These are phyloP conservation scores for Intellagama lesueurii DNA, from an alignment of 2,797 vertebrate genomes.

Conservation along the genomic window DNA sequence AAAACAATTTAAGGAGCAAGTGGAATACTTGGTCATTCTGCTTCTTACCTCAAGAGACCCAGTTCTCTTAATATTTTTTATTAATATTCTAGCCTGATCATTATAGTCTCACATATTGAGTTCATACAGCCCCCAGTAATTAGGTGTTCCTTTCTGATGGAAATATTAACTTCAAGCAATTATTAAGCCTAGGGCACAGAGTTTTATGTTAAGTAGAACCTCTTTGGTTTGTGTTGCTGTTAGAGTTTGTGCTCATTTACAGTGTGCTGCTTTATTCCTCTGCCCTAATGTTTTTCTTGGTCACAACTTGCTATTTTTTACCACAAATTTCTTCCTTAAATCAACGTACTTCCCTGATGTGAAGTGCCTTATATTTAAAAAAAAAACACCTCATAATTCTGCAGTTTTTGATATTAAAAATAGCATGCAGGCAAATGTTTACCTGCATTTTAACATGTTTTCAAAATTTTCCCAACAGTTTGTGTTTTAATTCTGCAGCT, in stretches of 20 bases:
- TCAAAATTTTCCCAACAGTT: slow-evolving; percentile 39
- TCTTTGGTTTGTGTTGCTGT: slow-evolving; percentile 41
- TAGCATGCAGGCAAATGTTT: slow-evolving; percentile 67
- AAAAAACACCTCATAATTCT: slow-evolving; percentile 59
- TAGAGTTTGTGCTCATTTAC: slow-evolving; percentile 51
- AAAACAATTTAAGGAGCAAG: background rate
- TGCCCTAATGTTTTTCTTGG: slow-evolving; percentile 41
- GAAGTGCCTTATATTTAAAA: slow-evolving; percentile 48
- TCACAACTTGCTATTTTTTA: slow-evolving; percentile 71
- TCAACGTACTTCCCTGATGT: slow-evolving; percentile 57
- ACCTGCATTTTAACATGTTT: slow-evolving; percentile 60
- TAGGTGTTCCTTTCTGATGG: background rate
- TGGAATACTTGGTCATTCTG: background rate
- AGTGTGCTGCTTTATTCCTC: slow-evolving; percentile 60
- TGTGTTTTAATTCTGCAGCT: slow-evolving; percentile 58
- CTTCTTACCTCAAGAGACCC: slow-evolving; percentile 45
- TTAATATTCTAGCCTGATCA: background rate
- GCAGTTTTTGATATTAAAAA: slow-evolving; percentile 62
- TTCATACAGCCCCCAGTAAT: background rate
- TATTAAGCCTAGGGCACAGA: slow-evolving; percentile 1
- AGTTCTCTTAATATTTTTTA: slow-evolving; percentile 3
- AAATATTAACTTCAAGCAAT: background rate
- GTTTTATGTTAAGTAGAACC: slow-evolving; percentile 35
- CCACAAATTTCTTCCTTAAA: slow-evolving; percentile 63
- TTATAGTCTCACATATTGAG: background rate